Evolutionary conservation across 2,797 vertebrate genomes (phyloP).

Genomic region (Crax fasciolata): DNA sequence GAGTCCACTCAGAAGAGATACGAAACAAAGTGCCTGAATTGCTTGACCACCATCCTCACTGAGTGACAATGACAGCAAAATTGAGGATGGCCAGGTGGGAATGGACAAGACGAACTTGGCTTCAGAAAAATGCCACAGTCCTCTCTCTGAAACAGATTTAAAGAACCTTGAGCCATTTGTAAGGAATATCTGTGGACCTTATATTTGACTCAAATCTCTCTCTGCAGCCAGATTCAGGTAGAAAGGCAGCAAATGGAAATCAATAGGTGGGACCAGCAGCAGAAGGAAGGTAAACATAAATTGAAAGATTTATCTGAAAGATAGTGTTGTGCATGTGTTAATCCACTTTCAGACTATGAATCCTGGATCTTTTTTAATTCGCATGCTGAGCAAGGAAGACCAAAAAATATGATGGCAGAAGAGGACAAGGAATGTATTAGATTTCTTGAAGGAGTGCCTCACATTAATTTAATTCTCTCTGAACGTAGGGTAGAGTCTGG

Average conservation of each 20-base stretch:
- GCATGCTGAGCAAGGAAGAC: constrained; percentile 15
- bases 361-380: not conserved
- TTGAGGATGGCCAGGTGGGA: not conserved
- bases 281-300: constrained; percentile 44
- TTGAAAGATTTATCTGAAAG: constrained; percentile 24
- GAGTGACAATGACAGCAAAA: not conserved
- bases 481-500: not conserved
- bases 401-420: not conserved
- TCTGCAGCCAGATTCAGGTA: not conserved
- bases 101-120: fast-evolving
- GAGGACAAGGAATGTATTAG: not conserved
- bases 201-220: not conserved
- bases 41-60: not conserved
- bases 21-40: not conserved
- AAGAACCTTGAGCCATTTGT: not conserved
- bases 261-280: constrained; percentile 18
- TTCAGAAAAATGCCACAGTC: not conserved
- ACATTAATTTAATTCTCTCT: not conserved
- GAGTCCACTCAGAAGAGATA: not conserved
- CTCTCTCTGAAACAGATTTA: not conserved
- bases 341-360: constrained; percentile 16
- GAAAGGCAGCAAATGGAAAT: constrained; percentile 46
- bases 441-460: not conserved
- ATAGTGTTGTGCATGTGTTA: not conserved
- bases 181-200: not conserved